Percentiles rank a stretch among this genome's conserved stretches.
Evolutionary conservation across 2,888 invertebrate genomes (phyloP).

Genomic region (Sympetrum striolatum): DNA sequence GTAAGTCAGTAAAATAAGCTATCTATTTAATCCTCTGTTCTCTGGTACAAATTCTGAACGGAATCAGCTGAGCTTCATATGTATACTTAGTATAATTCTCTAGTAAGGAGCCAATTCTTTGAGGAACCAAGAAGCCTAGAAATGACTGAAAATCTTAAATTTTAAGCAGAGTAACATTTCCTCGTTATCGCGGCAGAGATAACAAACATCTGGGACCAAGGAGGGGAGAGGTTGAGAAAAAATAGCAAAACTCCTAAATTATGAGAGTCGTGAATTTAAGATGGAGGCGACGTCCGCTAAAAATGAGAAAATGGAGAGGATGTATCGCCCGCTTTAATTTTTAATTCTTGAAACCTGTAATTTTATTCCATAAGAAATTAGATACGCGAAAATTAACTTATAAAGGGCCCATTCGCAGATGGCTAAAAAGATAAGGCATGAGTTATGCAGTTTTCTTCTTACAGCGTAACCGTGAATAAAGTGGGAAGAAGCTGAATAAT

Average conservation of each 20-base stretch:
- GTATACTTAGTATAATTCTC: background rate
- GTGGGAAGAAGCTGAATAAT: background rate
- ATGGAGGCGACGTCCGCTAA: background rate
- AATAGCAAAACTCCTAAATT: constrained; percentile 24
- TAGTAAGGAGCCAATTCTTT: background rate
- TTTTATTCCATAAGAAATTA: background rate
- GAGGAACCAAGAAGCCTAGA: background rate
- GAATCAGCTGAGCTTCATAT: background rate
- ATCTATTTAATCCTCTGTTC: no score
- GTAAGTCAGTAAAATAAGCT: no score
- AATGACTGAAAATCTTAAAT: constrained; percentile 4
- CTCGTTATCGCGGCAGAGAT: constrained; percentile 7
- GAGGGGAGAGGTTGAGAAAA: background rate
- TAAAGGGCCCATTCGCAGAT: background rate
- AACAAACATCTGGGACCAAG: constrained; percentile 18
- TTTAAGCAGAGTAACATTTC: constrained; percentile 8
- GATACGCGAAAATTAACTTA: background rate
- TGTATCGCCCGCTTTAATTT: background rate
- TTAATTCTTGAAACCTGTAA: background rate
- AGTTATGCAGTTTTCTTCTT: background rate
- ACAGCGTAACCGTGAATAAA: background rate
- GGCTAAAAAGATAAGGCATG: background rate
- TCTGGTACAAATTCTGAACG: no score
- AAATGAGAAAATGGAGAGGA: background rate
- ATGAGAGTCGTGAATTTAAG: constrained; percentile 22